phyloP scores from a whole-genome alignment of 2,888 invertebrate genomes.

The Caenorhabditis imperialis region DNA sequence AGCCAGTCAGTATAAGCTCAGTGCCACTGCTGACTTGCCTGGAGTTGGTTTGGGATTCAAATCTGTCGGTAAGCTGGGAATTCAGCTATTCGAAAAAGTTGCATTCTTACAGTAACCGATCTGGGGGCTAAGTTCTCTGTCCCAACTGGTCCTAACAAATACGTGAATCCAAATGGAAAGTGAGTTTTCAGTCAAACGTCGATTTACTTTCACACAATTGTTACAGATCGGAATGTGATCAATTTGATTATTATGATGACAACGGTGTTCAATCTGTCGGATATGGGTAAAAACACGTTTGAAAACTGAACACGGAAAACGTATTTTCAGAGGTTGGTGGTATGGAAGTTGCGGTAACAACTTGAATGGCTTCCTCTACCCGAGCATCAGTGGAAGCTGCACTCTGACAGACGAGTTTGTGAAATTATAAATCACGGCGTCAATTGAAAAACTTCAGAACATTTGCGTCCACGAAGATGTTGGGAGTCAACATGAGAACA shows the following conservation, averaged over 20 bases:
- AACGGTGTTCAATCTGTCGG: neutral
- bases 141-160: neutral
- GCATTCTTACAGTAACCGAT: neutral
- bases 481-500: constrained; percentile 46
- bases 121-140: neutral
- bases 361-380: constrained; percentile 50
- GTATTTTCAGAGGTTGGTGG: constrained; percentile 63
- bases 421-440: neutral
- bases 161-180: too few relatives aligned
- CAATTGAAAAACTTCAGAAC: constrained; percentile 6
- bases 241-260: constrained; percentile 18
- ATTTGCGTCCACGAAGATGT: neutral
- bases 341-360: constrained; percentile 64
- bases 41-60: constrained; percentile 42
- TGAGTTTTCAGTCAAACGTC: too few relatives aligned
- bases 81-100: neutral
- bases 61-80: neutral
- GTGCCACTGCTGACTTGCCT: constrained; percentile 32
- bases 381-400: neutral
- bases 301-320: too few relatives aligned
- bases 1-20: constrained; percentile 22
- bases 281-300: constrained; percentile 7
- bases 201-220: too few relatives aligned
- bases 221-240: constrained; percentile 26
- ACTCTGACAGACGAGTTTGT: neutral